Evolutionary conservation across 2,888 invertebrate genomes (phyloP).

Genomic region (Lasioglossum calceatum): DNA sequence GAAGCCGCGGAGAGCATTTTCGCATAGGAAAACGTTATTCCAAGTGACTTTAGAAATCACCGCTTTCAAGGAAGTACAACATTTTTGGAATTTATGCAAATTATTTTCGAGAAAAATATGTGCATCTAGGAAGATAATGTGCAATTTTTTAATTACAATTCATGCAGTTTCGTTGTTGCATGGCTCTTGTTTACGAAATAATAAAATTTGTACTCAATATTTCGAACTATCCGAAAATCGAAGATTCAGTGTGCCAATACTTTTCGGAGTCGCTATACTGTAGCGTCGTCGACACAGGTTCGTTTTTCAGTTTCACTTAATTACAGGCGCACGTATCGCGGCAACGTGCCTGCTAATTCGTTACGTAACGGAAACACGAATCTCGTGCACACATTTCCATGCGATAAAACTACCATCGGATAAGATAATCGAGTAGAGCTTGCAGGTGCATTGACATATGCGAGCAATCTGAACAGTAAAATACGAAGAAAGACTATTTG

Average conservation of each 20-base stretch:
- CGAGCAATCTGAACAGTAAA: neutral
- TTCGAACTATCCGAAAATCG: neutral
- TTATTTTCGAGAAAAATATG: neutral
- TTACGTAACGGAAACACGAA: conserved; percentile 53
- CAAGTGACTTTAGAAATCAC: no score
- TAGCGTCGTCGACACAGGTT: neutral
- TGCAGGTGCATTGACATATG: neutral
- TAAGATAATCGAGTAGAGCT: neutral
- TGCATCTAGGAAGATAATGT: neutral
- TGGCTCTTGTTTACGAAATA: neutral
- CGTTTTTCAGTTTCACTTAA: neutral
- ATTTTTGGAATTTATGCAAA: no score
- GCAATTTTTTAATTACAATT: neutral
- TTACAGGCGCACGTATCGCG: neutral
- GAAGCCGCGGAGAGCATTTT: no score
- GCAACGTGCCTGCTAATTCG: conserved; percentile 39
- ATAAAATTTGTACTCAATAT: neutral
- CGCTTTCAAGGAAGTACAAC: no score
- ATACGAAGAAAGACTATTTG: neutral
- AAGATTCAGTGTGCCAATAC: neutral
- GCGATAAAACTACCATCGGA: conserved; percentile 58
- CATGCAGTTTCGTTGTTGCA: no score
- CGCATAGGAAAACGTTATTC: no score
- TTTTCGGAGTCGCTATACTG: neutral
- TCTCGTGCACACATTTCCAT: conserved; percentile 53